phyloP scores from a whole-genome alignment of 2,888 invertebrate species.

The Drosophila eohydei region DNA sequence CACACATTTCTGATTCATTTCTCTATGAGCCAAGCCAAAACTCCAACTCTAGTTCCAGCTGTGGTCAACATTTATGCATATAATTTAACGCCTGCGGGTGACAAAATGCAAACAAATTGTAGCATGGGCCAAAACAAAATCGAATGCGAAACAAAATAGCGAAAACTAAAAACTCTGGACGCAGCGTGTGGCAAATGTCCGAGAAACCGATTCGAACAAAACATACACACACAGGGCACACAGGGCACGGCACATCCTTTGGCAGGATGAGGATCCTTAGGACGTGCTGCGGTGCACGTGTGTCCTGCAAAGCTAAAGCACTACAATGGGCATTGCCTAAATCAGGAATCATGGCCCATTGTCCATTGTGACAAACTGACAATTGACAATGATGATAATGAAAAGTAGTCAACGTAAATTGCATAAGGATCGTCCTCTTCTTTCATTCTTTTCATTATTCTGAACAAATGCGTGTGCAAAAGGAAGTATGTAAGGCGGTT shows the following conservation, averaged over 20 bases:
- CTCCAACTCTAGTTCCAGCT: constrained; percentile 35
- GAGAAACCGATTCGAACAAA: constrained; percentile 67
- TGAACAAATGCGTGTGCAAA: background rate
- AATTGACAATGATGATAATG: constrained; percentile 59
- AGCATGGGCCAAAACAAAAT: constrained; percentile 77
- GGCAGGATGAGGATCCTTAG: constrained; percentile 14
- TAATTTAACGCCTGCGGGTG: constrained; percentile 48
- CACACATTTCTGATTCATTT: constrained; percentile 1
- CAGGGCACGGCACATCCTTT: constrained; percentile 44
- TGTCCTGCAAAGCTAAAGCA: constrained; percentile 33
- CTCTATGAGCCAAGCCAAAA: background rate
- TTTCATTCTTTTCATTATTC: constrained; percentile 40
- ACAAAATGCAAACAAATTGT: constrained; percentile 66
- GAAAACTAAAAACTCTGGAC: constrained; percentile 51
- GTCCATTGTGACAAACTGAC: constrained; percentile 41
- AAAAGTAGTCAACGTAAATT: constrained; percentile 75
- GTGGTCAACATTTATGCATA: constrained; percentile 70
- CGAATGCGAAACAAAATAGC: constrained; percentile 12
- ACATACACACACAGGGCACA: constrained; percentile 19
- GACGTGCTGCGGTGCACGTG: constrained; percentile 62
- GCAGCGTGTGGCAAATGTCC: constrained; percentile 74
- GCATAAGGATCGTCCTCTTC: constrained; percentile 61
- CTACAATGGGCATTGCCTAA: constrained; percentile 37
- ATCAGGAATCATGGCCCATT: constrained; percentile 41
- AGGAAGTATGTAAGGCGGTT: constrained; percentile 35